These are phyloP conservation scores for Himantopus leucocephalus DNA, from an alignment of 2,113 vertebrate species.

Conservation along the genomic window DNA sequence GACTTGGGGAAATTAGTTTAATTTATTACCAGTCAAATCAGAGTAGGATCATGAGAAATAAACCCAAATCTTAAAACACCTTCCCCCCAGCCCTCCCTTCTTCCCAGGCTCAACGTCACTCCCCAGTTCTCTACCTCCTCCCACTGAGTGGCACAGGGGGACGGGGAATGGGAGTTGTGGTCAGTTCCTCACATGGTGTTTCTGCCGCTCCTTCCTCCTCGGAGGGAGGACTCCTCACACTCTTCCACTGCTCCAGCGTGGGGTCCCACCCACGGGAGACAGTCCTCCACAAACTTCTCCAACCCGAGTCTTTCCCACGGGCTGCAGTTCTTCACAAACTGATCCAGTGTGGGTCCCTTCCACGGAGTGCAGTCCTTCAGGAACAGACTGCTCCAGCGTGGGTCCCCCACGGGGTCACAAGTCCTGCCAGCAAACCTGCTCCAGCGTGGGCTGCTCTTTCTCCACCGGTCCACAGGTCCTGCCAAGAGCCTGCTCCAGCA, in stretches of 20 bases:
- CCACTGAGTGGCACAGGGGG: neutral
- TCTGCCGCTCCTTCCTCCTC: neutral
- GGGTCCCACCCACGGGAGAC: neutral
- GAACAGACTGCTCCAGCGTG: neutral
- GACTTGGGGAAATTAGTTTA: neutral
- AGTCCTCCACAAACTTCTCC: neutral
- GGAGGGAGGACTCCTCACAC: neutral
- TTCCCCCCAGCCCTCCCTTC: neutral
- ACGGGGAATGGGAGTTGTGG: neutral
- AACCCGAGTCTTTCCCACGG: neutral
- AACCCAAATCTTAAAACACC: neutral
- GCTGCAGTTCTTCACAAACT: neutral
- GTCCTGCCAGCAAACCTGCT: neutral
- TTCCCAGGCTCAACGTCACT: neutral
- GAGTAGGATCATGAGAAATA: neutral
- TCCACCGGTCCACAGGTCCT: neutral
- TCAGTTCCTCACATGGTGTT: neutral
- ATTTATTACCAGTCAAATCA: neutral
- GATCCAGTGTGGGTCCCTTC: neutral
- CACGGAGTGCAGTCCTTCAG: neutral
- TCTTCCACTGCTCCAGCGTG: neutral
- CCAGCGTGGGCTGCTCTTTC: neutral
- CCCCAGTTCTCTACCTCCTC: neutral
- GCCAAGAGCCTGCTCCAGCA: neutral
- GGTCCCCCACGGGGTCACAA: neutral